Conservation (phyloP, 2,888 invertebrate species). For the Troides aeacus region DNA sequence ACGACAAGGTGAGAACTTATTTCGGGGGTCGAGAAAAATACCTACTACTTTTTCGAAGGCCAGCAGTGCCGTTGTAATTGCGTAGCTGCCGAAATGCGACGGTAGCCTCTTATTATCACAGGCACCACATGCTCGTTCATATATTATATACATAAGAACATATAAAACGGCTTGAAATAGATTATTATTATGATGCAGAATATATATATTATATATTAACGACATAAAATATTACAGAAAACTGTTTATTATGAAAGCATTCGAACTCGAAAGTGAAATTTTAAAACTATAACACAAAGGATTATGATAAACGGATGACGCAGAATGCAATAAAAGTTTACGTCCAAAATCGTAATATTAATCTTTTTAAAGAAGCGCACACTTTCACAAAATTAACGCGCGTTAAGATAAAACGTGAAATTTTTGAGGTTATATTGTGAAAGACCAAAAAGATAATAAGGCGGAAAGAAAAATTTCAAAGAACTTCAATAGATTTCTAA, state of each 20-base stretch:
- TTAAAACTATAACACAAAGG: conserved; percentile 1
- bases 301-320: conserved; percentile 18
- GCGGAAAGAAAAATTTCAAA: background rate
- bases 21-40: too few species aligned
- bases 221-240: background rate
- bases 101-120: too few species aligned
- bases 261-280: conserved; percentile 19
- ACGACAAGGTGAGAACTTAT: too few species aligned
- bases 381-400: conserved; percentile 36
- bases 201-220: too few species aligned
- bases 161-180: too few species aligned
- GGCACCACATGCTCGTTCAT: too few species aligned
- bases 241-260: background rate
- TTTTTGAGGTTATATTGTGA: background rate
- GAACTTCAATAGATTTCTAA: background rate
- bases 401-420: background rate
- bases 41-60: too few species aligned
- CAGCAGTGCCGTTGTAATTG: too few species aligned
- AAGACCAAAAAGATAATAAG: background rate
- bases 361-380: conserved; percentile 34
- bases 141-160: too few species aligned
- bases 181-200: too few species aligned
- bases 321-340: conserved; percentile 17
- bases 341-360: conserved; percentile 22
- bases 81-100: too few species aligned